Evolutionary conservation across 2,888 invertebrate genomes (phyloP).

Genomic region (Drosophila melanocephala): DNA sequence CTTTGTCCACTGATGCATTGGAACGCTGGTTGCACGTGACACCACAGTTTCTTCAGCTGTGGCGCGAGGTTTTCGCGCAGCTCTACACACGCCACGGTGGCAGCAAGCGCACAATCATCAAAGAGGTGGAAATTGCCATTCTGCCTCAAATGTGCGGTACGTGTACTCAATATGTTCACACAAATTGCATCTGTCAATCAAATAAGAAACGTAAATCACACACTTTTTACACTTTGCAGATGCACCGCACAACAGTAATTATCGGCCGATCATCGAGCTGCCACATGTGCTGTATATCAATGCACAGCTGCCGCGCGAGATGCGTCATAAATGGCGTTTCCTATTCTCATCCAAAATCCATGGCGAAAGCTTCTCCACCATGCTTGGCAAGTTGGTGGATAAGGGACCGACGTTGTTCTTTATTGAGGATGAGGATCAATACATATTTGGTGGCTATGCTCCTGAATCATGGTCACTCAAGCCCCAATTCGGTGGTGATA

Average conservation of each 20-base stretch:
- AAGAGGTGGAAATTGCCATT: conserved; percentile 64
- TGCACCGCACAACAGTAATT: conserved; percentile 90
- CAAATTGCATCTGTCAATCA: conserved; percentile 6
- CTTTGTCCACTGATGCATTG: conserved; percentile 72
- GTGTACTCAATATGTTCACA: neutral
- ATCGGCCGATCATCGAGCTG: conserved; percentile 90
- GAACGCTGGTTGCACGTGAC: conserved; percentile 86
- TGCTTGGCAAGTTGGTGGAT: conserved; percentile 90
- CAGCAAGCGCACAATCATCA: conserved; percentile 60
- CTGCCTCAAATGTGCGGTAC: conserved; percentile 68
- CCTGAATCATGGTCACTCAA: conserved; percentile 91
- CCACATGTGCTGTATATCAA: conserved; percentile 93
- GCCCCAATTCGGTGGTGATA: conserved; percentile 91
- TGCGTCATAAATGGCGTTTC: conserved; percentile 93
- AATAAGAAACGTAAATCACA: conserved; percentile 11
- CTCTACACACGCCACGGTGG: conserved; percentile 85
- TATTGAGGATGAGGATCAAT: conserved; percentile 92
- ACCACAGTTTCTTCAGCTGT: conserved; percentile 86
- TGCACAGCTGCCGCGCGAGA: conserved; percentile 90
- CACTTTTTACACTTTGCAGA: conserved; percentile 84
- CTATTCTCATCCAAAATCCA: conserved; percentile 94
- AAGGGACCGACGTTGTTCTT: conserved; percentile 94
- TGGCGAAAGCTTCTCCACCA: conserved; percentile 95
- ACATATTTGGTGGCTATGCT: conserved; percentile 96
- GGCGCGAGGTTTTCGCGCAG: conserved; percentile 87